Conservation (phyloP, 2,113 vertebrate species). For the Eretmochelys imbricata region DNA sequence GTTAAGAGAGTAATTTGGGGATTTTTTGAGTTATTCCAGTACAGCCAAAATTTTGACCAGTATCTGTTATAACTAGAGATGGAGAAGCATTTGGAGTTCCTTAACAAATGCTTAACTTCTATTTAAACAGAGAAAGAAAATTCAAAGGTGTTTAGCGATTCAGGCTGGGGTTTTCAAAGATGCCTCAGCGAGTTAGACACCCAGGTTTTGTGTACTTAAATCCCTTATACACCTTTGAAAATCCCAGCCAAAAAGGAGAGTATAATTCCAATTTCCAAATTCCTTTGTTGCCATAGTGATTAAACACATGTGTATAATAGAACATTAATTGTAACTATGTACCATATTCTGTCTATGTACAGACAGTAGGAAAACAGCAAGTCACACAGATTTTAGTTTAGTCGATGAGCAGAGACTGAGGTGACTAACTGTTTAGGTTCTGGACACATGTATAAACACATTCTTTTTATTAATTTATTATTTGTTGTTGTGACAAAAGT, state of each 20-base stretch:
- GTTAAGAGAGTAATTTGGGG: not conserved
- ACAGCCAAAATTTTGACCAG: not conserved
- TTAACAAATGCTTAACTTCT: not conserved
- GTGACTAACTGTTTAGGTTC: slow-evolving; percentile 49
- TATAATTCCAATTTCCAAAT: not conserved
- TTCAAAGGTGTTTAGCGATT: not conserved
- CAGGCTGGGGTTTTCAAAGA: not conserved
- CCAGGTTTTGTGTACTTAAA: not conserved
- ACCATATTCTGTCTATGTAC: slow-evolving; percentile 17
- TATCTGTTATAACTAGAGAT: not conserved
- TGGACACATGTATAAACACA: not conserved
- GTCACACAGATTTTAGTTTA: slow-evolving; percentile 1
- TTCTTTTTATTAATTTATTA: not conserved
- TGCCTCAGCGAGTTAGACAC: not conserved
- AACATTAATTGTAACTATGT: not conserved
- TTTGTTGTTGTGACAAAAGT: not conserved
- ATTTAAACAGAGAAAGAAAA: not conserved
- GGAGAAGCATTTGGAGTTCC: not conserved
- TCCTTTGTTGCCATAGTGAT: not conserved
- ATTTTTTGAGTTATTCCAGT: not conserved
- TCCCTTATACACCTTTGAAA: not conserved
- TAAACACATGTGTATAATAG: not conserved
- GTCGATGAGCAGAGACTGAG: not conserved
- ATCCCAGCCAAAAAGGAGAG: not conserved
- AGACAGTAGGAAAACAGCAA: slow-evolving; percentile 50